Base-by-base conservation (phyloP, 1,140 invertebrate genomes). In the Drosophila rufa region DNA sequence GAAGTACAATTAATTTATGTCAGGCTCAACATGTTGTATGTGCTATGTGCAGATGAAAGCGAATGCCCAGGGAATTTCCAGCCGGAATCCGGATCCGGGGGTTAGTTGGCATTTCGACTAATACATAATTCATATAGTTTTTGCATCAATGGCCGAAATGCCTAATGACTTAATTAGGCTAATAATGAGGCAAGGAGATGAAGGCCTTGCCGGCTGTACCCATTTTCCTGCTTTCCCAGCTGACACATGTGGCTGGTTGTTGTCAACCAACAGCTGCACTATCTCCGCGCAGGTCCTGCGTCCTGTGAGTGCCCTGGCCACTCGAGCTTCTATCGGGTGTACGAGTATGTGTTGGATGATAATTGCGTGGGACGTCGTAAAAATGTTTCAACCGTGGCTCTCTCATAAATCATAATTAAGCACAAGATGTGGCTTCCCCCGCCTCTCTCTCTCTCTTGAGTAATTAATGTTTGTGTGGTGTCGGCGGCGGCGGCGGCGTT, bases 361-460 rank as follows among this genome's bases (percentile, higher is more conserved):
- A 77, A 77, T 80, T 84, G 77, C 64, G 53, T 65, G 74, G 67
- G 64, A 48, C 50, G 76, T 89, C 80, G 78, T 83, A 89, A 87
- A 87, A 89, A 89, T 87, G 83, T 80, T 87, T 70, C 76, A 83
- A 71, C 80, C 77, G 67, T 80, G 73, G 70, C 70, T 60, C 64
- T 67, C 84, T 67, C 84, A 89, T 89, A 84, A 89, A 89, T 89
- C 85, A 89, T 89, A 87, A 90, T 89, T 89, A 84, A 79, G 81
- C 73, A 47, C 68, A 84, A 87, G 80, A 83, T 86, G 58, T 73
- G 62, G 58, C 60, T 59, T 38, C 8, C 15, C 15, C 12, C n/a
- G 19, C 2, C n/a, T 27, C 8, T n/a, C 19, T 14, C 2, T 15
- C 11, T 22, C 33, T 40, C 27, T 47, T 50, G 65, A 48, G 61